A percentile compares a stretch with the other conserved stretches of the same genome.
phyloP scores from a whole-genome alignment of 1,140 invertebrate genomes.

The Antheraea mylitta region DNA sequence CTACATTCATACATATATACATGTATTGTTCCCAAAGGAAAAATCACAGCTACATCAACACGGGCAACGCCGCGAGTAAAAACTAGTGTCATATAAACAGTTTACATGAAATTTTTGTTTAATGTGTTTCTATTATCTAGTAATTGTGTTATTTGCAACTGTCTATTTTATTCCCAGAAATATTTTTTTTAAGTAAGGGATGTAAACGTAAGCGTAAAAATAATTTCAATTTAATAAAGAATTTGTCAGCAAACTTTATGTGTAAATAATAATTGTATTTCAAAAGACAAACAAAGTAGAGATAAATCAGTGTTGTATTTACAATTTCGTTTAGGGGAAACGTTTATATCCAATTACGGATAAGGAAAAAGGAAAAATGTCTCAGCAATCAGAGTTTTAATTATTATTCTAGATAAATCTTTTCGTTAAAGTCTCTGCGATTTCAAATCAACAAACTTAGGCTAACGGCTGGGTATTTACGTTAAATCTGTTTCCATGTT shows the following conservation, averaged over 20 bases:
- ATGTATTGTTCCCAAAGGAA: too few relatives aligned
- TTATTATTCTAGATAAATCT: slow-evolving; percentile 23
- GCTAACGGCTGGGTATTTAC: not conserved
- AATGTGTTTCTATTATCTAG: too few relatives aligned
- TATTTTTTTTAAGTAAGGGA: too few relatives aligned
- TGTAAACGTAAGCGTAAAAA: too few relatives aligned
- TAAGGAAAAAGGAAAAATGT: slow-evolving; percentile 23
- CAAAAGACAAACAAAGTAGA: slow-evolving; percentile 4
- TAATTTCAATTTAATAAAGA: too few relatives aligned
- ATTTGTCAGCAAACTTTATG: not conserved
- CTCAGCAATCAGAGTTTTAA: slow-evolving; percentile 26
- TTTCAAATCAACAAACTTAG: slow-evolving; percentile 4
- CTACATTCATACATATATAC: too few relatives aligned
- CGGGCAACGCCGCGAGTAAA: too few relatives aligned
- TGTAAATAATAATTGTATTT: not conserved
- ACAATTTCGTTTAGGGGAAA: slow-evolving; percentile 18
- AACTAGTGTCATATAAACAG: too few relatives aligned
- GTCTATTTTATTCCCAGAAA: too few relatives aligned
- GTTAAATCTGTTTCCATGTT: not conserved
- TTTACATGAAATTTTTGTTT: too few relatives aligned
- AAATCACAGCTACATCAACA: too few relatives aligned
- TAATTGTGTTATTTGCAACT: too few relatives aligned
- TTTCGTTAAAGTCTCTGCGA: slow-evolving; percentile 12
- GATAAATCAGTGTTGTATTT: slow-evolving; percentile 16
- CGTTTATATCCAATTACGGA: slow-evolving; percentile 20